Base-by-base conservation (phyloP, 2,113 vertebrate genomes). In the Dicrurus megarhynchus region DNA sequence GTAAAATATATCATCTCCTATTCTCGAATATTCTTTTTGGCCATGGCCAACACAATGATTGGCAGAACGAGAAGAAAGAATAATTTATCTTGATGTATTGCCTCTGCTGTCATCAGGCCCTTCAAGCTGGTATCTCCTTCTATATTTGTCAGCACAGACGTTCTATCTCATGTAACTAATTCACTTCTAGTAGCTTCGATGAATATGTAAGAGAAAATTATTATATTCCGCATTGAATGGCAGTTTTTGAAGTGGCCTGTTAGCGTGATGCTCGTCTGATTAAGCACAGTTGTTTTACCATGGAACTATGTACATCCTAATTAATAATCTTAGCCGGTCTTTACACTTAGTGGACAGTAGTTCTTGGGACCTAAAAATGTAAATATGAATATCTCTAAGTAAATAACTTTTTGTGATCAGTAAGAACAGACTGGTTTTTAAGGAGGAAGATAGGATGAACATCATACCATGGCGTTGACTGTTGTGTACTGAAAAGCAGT, bases 151-250 rank as follows among this genome's bases (percentile, higher is more conserved):
- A 89, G 59, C 37, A 63, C 7, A 80, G 68, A 53, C 69, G 24
- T 27, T 80, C 10, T 61, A 69, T 42, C 42, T 94, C 76, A 39
- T 80, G 55, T 73, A 75, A 74, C 55, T 88, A 80, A 92, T 86
- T 61, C 63, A 55, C 27, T 87, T 70, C 63, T 13, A 63, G 28
- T 35, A 81, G 7, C 15, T 89, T 69, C 1, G 1, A 78, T 79
- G 33, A 91, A 84, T 87, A 81, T 46, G 18, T 57, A 67, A 61
- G 42, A 90, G 60, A 93, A 87, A 96, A 91, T 94, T 63, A 87
- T 52, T 91, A 22, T 52, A 75, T 89, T 75, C 78, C 11, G 1
- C 32, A 57, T 2, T 19, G 27, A 92, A 88, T 69, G 49, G 22
- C 59, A 61, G 41, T 28, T 94, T 84, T 87, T 94, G 35, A 82